Conservation (phyloP, 2,888 invertebrate species). For the Actias luna region DNA sequence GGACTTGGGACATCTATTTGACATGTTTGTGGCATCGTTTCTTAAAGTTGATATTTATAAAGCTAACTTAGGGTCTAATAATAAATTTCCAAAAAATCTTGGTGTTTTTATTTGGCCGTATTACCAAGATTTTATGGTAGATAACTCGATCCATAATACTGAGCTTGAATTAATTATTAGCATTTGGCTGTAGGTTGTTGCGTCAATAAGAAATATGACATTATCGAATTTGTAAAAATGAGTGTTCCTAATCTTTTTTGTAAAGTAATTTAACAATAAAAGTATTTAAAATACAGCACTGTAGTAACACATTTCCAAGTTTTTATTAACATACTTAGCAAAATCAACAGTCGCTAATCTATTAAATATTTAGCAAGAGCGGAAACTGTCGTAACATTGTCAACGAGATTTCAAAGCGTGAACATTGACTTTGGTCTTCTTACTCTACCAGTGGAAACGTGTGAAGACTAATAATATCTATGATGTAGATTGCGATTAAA, state of each 20-base stretch:
- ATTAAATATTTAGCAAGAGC: slow-evolving; percentile 36
- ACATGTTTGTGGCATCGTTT: too few species aligned
- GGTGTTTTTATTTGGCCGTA: too few species aligned
- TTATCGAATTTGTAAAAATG: neutral
- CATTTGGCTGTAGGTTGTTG: too few species aligned
- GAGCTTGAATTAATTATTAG: too few species aligned
- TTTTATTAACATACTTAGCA: neutral
- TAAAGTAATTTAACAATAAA: neutral
- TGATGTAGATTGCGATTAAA: slow-evolving; percentile 24
- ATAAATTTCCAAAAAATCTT: too few species aligned
- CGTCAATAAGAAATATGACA: too few species aligned
- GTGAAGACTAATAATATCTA: slow-evolving; percentile 28
- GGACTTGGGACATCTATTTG: too few species aligned
- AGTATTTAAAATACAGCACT: neutral
- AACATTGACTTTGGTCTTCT: slow-evolving; percentile 53
- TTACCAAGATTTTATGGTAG: too few species aligned
- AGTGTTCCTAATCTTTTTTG: neutral
- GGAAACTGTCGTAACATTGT: slow-evolving; percentile 47
- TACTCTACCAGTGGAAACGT: slow-evolving; percentile 38
- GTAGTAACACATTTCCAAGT: neutral
- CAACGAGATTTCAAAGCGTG: slow-evolving; percentile 39
- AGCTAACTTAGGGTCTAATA: too few species aligned
- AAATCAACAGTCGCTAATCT: neutral
- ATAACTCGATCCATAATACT: too few species aligned
- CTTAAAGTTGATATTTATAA: too few species aligned